Conservation (phyloP, 1,140 invertebrate genomes). For the Euura lappo region DNA sequence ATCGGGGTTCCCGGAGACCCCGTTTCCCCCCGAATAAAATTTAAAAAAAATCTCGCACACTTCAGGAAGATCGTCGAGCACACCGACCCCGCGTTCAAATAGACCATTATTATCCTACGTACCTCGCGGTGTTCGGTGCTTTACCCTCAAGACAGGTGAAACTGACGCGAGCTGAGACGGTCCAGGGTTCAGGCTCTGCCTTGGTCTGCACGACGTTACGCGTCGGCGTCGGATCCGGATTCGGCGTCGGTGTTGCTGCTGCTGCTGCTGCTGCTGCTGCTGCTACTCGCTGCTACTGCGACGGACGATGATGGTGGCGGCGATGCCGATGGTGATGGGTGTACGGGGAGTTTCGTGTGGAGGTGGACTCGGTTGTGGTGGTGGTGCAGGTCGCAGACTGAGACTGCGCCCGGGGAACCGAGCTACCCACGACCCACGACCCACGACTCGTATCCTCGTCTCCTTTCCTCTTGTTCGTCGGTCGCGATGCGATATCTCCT, state of each 20-base stretch:
- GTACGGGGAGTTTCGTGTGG: not conserved
- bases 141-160: constrained; percentile 5
- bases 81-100: not conserved
- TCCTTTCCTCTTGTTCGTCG: not conserved
- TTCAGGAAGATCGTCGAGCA: no score
- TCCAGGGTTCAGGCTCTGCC: not conserved
- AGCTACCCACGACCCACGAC: not conserved
- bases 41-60: no score
- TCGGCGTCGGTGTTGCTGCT: not conserved
- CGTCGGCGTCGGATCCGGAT: constrained; percentile 3
- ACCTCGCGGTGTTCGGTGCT: not conserved
- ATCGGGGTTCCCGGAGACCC: no score
- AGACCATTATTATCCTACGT: not conserved
- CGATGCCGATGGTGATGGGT: not conserved
- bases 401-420: not conserved
- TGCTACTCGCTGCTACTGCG: not conserved
- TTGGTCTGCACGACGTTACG: constrained; percentile 11
- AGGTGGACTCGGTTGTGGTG: not conserved
- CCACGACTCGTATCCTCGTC: not conserved
- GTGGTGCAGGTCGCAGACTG: not conserved
- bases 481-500: not conserved
- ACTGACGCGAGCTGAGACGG: not conserved
- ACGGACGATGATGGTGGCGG: not conserved
- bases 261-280: not conserved
- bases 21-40: no score